Percentiles rank a stretch among this genome's conserved stretches.
phyloP scores from a whole-genome alignment of 2,797 vertebrate species.

The Allobates femoralis region DNA sequence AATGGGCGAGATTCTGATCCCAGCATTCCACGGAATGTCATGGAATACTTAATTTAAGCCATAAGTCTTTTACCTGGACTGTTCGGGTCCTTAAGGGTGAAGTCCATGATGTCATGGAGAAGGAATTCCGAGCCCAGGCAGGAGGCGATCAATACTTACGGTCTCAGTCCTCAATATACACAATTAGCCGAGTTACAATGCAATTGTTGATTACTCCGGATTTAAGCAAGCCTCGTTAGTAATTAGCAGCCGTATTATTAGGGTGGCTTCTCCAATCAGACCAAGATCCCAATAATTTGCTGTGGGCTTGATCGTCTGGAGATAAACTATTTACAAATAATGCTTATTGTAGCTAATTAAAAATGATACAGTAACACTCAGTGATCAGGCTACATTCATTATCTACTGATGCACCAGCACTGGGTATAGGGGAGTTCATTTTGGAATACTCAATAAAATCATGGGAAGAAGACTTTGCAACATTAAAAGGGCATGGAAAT shows the following conservation, averaged over 20 bases:
- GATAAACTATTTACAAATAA: too few species aligned
- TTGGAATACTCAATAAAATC: not conserved
- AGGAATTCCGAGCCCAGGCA: not conserved
- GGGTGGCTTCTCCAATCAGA: not conserved
- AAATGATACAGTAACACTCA: not conserved
- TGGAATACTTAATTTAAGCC: not conserved
- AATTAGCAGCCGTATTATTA: not conserved
- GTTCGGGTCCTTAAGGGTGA: not conserved
- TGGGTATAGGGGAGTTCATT: not conserved
- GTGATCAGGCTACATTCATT: not conserved
- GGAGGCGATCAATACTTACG: not conserved
- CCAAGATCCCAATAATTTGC: not conserved
- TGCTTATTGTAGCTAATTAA: not conserved
- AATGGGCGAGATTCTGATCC: not conserved
- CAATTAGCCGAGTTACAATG: not conserved
- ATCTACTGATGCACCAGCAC: not conserved
- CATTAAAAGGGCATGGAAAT: not conserved
- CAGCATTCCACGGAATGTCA: not conserved
- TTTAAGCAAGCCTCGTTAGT: not conserved
- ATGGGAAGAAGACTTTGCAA: not conserved
- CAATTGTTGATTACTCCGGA: not conserved
- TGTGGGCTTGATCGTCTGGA: not conserved
- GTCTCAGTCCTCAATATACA: not conserved
- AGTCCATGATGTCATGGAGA: slow-evolving; percentile 25
- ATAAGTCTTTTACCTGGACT: not conserved